These are phyloP conservation scores for Enteromius trimaculatus DNA, from an alignment of 2,797 vertebrate genomes.

Conservation along the genomic window DNA sequence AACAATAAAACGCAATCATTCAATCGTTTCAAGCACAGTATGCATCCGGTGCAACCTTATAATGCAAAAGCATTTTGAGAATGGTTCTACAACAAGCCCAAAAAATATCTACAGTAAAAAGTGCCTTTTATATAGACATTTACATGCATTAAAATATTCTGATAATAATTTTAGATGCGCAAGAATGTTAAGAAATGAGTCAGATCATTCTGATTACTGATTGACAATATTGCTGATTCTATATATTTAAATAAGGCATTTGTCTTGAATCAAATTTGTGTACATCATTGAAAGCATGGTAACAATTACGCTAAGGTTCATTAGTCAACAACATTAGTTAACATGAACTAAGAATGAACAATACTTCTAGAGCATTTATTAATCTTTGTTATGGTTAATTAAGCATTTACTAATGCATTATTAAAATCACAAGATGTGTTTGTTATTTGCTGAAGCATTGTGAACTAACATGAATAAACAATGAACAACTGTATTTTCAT, in stretches of 20 bases:
- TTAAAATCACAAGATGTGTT: too few species aligned
- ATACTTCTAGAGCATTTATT: too few species aligned
- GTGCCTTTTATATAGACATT: neutral
- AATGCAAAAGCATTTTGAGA: neutral
- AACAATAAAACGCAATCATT: slow-evolving; percentile 6
- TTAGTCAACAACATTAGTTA: too few species aligned
- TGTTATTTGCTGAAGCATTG: too few species aligned
- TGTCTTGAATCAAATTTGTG: neutral
- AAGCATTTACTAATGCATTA: too few species aligned
- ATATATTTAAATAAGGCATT: neutral
- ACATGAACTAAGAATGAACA: too few species aligned
- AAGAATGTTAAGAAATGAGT: neutral
- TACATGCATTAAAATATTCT: neutral
- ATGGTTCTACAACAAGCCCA: neutral
- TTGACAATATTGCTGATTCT: neutral
- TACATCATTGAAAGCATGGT: neutral
- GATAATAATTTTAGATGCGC: neutral
- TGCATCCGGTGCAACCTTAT: neutral
- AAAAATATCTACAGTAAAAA: neutral
- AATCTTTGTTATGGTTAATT: too few species aligned
- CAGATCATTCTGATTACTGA: neutral
- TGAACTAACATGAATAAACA: too few species aligned
- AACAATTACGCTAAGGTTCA: too few species aligned
- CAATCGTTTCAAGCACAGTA: neutral
- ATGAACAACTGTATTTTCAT: too few species aligned